phyloP scores from a whole-genome alignment of 2,888 invertebrate genomes.

The Eupithecia tripunctaria region DNA sequence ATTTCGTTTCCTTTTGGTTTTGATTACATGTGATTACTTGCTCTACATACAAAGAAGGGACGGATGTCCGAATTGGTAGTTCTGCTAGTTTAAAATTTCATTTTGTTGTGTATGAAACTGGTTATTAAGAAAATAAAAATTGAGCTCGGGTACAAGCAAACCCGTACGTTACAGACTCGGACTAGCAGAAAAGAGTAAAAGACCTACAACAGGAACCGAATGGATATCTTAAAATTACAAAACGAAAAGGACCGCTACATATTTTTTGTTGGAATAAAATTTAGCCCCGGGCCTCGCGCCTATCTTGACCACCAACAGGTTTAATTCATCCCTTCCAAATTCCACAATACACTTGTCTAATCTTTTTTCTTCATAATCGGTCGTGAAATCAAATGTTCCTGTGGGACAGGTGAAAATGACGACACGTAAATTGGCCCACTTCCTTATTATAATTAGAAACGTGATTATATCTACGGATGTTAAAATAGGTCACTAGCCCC shows the following conservation, averaged over 20 bases:
- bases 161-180: background rate
- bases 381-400: constrained; percentile 60
- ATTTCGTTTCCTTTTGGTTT: constrained; percentile 36
- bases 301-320: constrained; percentile 35
- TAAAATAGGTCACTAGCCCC: constrained; percentile 38
- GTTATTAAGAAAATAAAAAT: background rate
- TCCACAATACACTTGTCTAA: constrained; percentile 29
- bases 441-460: constrained; percentile 64
- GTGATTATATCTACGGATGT: constrained; percentile 40
- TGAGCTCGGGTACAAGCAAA: background rate
- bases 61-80: constrained; percentile 7
- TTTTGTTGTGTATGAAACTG: constrained; percentile 12
- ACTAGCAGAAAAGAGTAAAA: background rate
- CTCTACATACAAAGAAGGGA: constrained; percentile 13
- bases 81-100: constrained; percentile 16
- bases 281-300: constrained; percentile 15
- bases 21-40: constrained; percentile 31
- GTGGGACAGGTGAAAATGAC: constrained; percentile 67
- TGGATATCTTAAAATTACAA: background rate
- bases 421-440: constrained; percentile 53
- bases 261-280: constrained; percentile 18
- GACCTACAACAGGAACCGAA: constrained; percentile 8
- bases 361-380: constrained; percentile 57
- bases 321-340: constrained; percentile 29
- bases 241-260: constrained; percentile 9